Evolutionary conservation across 2,113 vertebrate species (phyloP).

Genomic region (Ameiurus melas): DNA sequence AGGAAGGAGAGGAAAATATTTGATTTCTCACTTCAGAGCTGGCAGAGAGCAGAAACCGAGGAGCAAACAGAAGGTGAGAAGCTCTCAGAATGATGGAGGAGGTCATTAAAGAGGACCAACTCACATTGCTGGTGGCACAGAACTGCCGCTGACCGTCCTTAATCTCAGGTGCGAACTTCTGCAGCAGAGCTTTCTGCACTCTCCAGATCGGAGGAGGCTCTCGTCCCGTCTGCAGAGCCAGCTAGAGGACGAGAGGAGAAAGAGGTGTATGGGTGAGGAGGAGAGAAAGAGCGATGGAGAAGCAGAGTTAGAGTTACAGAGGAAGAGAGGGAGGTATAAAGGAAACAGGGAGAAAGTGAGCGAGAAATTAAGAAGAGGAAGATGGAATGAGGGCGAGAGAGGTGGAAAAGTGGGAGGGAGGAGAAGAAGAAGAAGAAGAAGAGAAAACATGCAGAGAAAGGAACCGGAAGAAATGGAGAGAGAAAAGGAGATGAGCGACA

Average conservation of each 20-base stretch:
- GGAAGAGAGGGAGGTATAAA: not conserved
- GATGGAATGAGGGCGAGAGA: not conserved
- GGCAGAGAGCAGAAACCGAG: not conserved
- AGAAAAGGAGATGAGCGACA: not conserved
- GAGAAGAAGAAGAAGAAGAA: not conserved
- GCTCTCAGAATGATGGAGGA: not conserved
- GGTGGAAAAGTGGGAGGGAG: not conserved
- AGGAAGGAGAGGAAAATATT: not conserved
- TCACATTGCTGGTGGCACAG: conserved; percentile 92
- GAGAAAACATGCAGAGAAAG: not conserved
- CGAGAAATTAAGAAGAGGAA: not conserved
- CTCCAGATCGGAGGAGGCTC: conserved; percentile 92
- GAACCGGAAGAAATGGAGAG: not conserved
- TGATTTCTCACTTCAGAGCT: not conserved
- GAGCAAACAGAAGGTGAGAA: not conserved
- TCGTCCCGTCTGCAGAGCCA: conserved; percentile 86
- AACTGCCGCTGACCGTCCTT: conserved; percentile 92
- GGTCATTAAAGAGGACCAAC: conserved; percentile 47
- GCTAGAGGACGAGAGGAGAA: conserved; percentile 58
- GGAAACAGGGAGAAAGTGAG: not conserved
- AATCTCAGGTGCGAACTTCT: conserved; percentile 94
- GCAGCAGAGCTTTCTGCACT: conserved; percentile 90
- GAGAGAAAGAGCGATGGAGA: not conserved
- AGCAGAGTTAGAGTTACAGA: not conserved
- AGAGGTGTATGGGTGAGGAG: not conserved